Base-by-base conservation (phyloP, 2,888 invertebrate genomes). In the Linyphia triangularis region DNA sequence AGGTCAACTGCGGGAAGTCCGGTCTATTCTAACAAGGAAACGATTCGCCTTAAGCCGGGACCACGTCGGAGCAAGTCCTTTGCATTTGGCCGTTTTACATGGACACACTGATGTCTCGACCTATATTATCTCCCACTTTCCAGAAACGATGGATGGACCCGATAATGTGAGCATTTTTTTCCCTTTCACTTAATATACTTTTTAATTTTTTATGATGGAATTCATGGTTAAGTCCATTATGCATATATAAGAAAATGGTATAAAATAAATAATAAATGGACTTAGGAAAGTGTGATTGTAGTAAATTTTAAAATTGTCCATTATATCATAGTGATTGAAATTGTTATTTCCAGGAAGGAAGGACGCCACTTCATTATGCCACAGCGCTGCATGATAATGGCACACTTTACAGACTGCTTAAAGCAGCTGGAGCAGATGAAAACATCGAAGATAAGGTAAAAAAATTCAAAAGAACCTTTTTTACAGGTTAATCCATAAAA, bases 81-180 rank as follows among this genome's bases (percentile, higher is more conserved):
- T 97, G 92, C 97, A 97, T 92, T 97, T 97, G 96, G 97, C 97
- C 75, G 96, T 96, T 30, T 97, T 97, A 19, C 93, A 97, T 90
- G 97, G 96, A 0, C 95, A 96, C 91, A 94, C 94, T 67, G 95
- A 95, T 90, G 95, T 97, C 81, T 94, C 96, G n/a, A 95, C 92
- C 1, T 96, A 96, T 92, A 93, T 96, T 88, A 95, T 95, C 3
- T 95, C 95, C 69, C 94, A 97, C 91, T 97, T 98, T 93, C 97
- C 97, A 19, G 97, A 97, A 94, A 97, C 97, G 16, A 94, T 96
- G 78, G 95, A 96, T 90, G 95, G 92, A 2, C 93, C 93, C 2
- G 93, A 93, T 85, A 93, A 93, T 90, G 92, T 92, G 84, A 79
- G 51, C 59, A 40, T n/a, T n/a, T n/a, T 13, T 43, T 43, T 43